A percentile compares a stretch with the other conserved stretches of the same genome.
phyloP scores from a whole-genome alignment of 2,888 invertebrate species.

The Priocnemis perturbator region DNA sequence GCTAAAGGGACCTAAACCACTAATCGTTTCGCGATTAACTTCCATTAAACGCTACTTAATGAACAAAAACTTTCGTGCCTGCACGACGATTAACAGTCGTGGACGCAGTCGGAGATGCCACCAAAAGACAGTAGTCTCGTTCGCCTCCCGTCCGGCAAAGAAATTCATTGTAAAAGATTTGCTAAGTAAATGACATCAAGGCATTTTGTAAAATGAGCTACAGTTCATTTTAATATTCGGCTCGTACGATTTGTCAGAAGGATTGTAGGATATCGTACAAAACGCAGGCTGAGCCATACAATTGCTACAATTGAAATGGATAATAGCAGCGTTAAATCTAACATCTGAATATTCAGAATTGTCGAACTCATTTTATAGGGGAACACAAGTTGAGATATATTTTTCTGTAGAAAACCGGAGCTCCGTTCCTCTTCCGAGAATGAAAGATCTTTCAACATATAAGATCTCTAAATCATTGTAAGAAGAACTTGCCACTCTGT shows the following conservation, averaged over 20 bases:
- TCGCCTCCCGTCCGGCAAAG: not conserved
- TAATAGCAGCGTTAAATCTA: no score
- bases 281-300: not conserved
- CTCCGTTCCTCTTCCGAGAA: no score
- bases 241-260: no score
- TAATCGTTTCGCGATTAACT: conserved; percentile 73
- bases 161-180: not conserved
- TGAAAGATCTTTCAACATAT: no score
- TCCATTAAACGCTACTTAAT: conserved; percentile 72
- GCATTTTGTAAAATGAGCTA: not conserved
- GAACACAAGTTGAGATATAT: no score
- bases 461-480: no score
- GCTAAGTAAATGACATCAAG: not conserved
- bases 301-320: no score
- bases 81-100: conserved; percentile 17
- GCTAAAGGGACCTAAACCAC: conserved; percentile 70
- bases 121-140: not conserved
- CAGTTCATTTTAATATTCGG: not conserved
- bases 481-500: no score
- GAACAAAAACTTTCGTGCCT: conserved; percentile 58
- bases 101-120: not conserved
- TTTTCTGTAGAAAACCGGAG: no score
- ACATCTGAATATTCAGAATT: no score
- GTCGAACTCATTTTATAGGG: no score
- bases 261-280: not conserved